phyloP scores from a whole-genome alignment of 2,888 invertebrate species.

The Andricus curvator region DNA sequence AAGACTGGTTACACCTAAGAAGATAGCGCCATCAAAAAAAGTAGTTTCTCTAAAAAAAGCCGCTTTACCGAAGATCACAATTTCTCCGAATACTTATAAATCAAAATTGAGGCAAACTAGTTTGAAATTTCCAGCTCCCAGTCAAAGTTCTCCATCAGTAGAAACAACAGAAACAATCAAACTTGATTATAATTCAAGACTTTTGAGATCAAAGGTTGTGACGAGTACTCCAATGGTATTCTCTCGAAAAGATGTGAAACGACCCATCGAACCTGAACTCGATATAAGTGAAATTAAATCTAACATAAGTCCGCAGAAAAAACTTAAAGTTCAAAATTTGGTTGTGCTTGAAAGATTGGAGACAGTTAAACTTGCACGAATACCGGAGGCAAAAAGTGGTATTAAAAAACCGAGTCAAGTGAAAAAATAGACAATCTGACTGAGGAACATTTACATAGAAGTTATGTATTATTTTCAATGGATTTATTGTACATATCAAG shows the following conservation, averaged over 20 bases:
- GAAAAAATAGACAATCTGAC: neutral
- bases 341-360: neutral
- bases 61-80: neutral
- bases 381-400: neutral
- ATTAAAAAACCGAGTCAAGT: neutral
- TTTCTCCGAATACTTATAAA: neutral
- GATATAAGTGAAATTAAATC: neutral
- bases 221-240: slow-evolving; percentile 1
- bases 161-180: neutral
- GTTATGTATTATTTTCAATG: slow-evolving; percentile 6
- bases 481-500: neutral
- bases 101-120: neutral
- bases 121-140: neutral
- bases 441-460: neutral
- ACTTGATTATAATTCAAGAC: neutral
- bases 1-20: neutral
- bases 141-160: neutral
- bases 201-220: neutral
- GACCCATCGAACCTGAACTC: neutral
- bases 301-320: neutral
- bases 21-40: neutral
- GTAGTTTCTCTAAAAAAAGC: neutral
- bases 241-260: neutral
- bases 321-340: neutral
- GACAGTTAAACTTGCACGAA: neutral